Conservation (phyloP, 2,113 vertebrate genomes). For the Pardalotus punctatus region DNA sequence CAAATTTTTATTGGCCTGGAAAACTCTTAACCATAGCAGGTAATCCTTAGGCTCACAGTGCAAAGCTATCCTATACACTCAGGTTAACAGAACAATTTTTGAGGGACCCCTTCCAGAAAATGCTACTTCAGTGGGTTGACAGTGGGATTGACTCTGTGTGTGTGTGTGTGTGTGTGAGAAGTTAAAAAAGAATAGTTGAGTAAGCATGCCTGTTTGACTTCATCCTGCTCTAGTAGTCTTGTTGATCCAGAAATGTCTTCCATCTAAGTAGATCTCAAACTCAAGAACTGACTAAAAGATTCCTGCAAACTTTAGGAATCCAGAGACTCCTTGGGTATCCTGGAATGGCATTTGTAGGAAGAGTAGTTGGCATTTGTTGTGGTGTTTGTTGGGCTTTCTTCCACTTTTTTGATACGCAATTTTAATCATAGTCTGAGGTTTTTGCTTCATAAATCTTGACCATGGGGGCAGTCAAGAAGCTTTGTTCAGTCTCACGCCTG, state of each 20-base stretch:
- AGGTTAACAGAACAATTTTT: not conserved
- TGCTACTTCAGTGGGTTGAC: not conserved
- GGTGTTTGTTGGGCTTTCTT: rapidly evolving
- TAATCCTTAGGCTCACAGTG: not conserved
- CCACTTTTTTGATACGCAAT: rapidly evolving
- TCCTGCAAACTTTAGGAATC: not conserved
- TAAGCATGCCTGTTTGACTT: not conserved
- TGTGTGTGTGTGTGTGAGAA: not conserved
- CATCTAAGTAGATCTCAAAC: not conserved
- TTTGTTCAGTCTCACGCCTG: not conserved
- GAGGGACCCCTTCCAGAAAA: not conserved
- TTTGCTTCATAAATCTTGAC: not conserved
- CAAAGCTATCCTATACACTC: not conserved
- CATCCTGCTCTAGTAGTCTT: not conserved
- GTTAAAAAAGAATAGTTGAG: not conserved
- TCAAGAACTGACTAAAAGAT: not conserved
- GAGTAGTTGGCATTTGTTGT: not conserved
- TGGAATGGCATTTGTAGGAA: not conserved
- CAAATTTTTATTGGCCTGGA: not conserved
- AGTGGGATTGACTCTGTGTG: not conserved
- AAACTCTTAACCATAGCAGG: not conserved
- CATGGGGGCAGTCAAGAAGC: not conserved
- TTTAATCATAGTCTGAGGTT: not conserved
- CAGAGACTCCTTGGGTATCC: not conserved
- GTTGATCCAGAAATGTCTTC: not conserved